Evolutionary conservation across 2,888 invertebrate species (phyloP).

Genomic region (Drosophila buzzatii): DNA sequence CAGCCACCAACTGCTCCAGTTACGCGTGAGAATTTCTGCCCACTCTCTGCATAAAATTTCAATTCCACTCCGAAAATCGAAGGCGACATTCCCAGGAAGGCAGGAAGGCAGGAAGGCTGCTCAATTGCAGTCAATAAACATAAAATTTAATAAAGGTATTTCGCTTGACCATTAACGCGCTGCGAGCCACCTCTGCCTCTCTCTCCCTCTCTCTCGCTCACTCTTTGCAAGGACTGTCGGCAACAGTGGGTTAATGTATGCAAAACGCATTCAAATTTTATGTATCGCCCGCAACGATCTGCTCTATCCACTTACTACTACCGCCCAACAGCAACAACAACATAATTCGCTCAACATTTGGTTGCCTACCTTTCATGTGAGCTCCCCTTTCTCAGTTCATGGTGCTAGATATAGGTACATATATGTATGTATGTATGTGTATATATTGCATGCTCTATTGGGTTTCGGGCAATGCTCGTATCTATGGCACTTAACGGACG

Average conservation of each 20-base stretch:
- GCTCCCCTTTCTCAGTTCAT: conserved; percentile 26
- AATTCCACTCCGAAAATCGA: conserved; percentile 69
- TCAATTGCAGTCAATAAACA: conserved; percentile 80
- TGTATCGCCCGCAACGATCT: conserved; percentile 84
- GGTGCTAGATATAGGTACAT: conserved; percentile 28
- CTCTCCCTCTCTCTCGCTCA: not conserved
- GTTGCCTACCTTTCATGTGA: conserved; percentile 53
- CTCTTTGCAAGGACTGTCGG: conserved; percentile 20
- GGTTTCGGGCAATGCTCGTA: conserved; percentile 56
- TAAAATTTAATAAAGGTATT: conserved; percentile 82
- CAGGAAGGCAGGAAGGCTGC: conserved; percentile 56
- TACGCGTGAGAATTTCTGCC: conserved; percentile 83
- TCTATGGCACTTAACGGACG: conserved; percentile 54
- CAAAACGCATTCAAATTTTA: conserved; percentile 85
- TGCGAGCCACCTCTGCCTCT: not conserved
- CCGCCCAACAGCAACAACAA: conserved; percentile 56
- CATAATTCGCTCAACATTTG: conserved; percentile 72
- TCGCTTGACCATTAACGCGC: conserved; percentile 58
- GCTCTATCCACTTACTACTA: conserved; percentile 22
- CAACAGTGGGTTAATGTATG: conserved; percentile 85
- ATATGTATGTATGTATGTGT: not conserved
- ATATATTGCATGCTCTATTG: conserved; percentile 72
- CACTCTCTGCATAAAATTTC: conserved; percentile 80
- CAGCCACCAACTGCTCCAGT: conserved; percentile 75
- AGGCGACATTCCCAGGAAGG: conserved; percentile 60